Evolutionary conservation across 2,113 vertebrate species (phyloP), one percentile per base, ranked within the genome.

Genomic region (Campylorhamphus procurvoides): DNA sequence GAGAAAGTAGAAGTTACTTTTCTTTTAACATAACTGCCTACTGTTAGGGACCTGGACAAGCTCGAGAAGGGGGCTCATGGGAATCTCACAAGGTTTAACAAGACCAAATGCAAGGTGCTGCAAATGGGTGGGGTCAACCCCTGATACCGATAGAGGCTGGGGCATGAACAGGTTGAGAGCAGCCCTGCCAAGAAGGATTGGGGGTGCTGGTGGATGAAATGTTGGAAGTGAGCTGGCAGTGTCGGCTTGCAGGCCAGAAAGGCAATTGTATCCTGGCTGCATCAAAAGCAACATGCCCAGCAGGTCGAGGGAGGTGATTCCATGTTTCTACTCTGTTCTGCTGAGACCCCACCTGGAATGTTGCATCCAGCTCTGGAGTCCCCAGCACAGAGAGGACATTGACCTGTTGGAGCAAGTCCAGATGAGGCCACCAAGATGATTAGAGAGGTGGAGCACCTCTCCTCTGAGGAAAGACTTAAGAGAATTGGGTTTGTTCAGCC

Each of bases 351-450:
- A 58, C 9, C 37, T 44, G 44, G 1, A 46, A 81, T 0, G 2
- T 17, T 4, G 3, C 12, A 33, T 18, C 40, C 44, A 59, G 9
- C 27, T 44, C 11, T 58, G 33, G 18, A 11, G 4, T 8, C 7
- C 12, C 7, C 12, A 81, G 27, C 31, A 44, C 6, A 42, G 50
- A 9, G 42, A 50, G 4, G 4, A 7, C 22, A 33, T 10, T 0
- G 1, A 18, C 3, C 33, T 37, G 18, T 9, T 46, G 28, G 44
- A 55, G 11, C 0, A 0, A 35, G 11, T 18, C 11, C n/a, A 47
- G 40, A 76, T 17, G 20, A 83, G 20, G 8, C 6, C 25, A 62
- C 2, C 17, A 27, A 49, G 55, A 49, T 15, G 5, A 27, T 55
- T 3, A 56, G 47, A 69, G 7, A 2, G 6, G 40, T 47, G 40